These are phyloP conservation scores for Lasioglossum malachurum DNA, from an alignment of 2,888 invertebrate species.

Conservation along the genomic window DNA sequence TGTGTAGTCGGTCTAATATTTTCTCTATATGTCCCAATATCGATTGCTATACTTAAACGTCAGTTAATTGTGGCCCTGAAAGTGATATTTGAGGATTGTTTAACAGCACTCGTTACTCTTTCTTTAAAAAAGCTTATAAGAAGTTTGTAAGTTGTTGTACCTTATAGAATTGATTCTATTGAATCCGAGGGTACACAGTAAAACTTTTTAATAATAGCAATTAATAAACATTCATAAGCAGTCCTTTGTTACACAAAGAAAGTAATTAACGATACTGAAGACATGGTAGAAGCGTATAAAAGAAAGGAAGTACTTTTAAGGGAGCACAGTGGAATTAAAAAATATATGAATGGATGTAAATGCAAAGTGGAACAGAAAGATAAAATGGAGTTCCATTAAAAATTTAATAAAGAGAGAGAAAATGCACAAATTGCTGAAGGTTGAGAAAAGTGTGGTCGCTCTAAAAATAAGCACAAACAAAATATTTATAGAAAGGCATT, in stretches of 20 bases:
- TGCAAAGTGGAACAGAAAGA: not conserved
- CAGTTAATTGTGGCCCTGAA: not conserved
- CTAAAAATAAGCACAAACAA: not conserved
- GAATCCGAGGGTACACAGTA: not conserved
- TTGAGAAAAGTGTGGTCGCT: not conserved
- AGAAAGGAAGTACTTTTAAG: not conserved
- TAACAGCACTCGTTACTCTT: not conserved
- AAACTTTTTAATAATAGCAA: not conserved
- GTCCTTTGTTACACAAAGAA: not conserved
- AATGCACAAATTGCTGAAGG: rapidly evolving
- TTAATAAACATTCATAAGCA: not conserved
- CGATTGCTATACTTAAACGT: not conserved
- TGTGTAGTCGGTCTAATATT: not conserved
- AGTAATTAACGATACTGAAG: not conserved
- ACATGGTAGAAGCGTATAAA: not conserved
- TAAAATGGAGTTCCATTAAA: not conserved
- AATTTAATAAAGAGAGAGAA: not conserved
- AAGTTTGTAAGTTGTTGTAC: not conserved
- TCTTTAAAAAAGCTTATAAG: not conserved
- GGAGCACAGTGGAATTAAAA: not conserved
- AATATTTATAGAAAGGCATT: not conserved
- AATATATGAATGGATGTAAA: not conserved
- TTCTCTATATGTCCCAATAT: not conserved
- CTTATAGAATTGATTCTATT: not conserved
- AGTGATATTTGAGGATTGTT: not conserved